Evolutionary conservation across 2,888 invertebrate species (phyloP).

Genomic region (Sepioteuthis lessoniana): DNA sequence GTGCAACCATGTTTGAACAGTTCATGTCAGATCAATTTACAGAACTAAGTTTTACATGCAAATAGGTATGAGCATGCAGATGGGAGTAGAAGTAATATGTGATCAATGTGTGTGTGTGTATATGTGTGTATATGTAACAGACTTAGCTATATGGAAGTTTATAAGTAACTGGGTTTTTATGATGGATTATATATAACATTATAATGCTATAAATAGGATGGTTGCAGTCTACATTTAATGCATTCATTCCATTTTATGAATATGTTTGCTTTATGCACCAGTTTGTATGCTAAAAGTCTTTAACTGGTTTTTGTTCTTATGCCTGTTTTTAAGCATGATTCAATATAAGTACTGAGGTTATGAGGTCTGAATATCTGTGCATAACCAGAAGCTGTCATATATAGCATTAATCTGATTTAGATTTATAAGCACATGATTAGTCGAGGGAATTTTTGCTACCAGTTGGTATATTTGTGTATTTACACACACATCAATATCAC

Average conservation of each 20-base stretch:
- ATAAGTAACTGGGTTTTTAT: background rate
- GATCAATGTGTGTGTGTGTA: too few relatives aligned
- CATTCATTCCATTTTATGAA: background rate
- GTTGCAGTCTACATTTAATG: background rate
- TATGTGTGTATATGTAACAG: too few relatives aligned
- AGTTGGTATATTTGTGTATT: background rate
- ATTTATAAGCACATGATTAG: background rate
- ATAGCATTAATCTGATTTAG: background rate
- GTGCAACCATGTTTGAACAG: too few relatives aligned
- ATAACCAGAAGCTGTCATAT: background rate
- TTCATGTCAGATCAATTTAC: too few relatives aligned
- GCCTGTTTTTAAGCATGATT: background rate
- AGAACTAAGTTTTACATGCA: too few relatives aligned
- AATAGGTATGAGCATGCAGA: too few relatives aligned
- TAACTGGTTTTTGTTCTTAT: background rate
- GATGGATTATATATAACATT: background rate
- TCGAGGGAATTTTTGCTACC: background rate
- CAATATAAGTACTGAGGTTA: background rate
- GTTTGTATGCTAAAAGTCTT: background rate
- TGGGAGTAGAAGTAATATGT: too few relatives aligned
- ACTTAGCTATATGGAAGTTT: background rate
- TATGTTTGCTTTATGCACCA: background rate
- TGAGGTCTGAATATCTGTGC: background rate
- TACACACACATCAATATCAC: too few relatives aligned
- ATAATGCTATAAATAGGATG: background rate